A percentile compares a stretch with the other conserved stretches of the same genome.
Conservation (phyloP, 2,797 vertebrate species). For the Myotis myotis region DNA sequence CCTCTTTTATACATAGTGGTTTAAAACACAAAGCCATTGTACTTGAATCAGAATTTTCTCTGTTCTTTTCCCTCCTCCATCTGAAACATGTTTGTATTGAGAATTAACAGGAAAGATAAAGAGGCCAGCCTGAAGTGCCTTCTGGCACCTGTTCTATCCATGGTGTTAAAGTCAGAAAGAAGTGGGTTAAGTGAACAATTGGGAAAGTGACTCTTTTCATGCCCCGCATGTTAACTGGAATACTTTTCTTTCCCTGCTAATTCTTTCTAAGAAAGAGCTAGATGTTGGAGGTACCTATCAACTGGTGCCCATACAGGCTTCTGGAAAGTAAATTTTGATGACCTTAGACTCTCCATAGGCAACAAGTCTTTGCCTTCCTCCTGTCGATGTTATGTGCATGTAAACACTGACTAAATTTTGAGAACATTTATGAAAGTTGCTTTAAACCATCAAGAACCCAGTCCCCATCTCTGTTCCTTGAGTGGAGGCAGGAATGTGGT, state of each 20-base stretch:
- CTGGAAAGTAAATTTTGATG: not conserved
- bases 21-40: not conserved
- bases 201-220: not conserved
- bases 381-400: not conserved
- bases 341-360: not conserved
- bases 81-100: not conserved
- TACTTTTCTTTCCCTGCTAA: not conserved
- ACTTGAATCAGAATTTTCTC: not conserved
- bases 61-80: not conserved
- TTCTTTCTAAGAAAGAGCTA: not conserved
- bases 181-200: not conserved
- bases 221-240: not conserved
- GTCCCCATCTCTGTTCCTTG: not conserved
- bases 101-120: not conserved
- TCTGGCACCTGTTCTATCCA: not conserved
- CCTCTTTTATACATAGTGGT: not conserved
- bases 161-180: not conserved
- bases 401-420: not conserved
- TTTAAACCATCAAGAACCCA: not conserved
- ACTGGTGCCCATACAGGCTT: not conserved
- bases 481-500: slow-evolving; percentile 43
- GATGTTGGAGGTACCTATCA: not conserved
- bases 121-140: not conserved
- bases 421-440: not conserved
- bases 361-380: not conserved